These are phyloP conservation scores for Hippocampus mohnikei DNA, from an alignment of 2,113 vertebrate genomes.

Conservation along the genomic window DNA sequence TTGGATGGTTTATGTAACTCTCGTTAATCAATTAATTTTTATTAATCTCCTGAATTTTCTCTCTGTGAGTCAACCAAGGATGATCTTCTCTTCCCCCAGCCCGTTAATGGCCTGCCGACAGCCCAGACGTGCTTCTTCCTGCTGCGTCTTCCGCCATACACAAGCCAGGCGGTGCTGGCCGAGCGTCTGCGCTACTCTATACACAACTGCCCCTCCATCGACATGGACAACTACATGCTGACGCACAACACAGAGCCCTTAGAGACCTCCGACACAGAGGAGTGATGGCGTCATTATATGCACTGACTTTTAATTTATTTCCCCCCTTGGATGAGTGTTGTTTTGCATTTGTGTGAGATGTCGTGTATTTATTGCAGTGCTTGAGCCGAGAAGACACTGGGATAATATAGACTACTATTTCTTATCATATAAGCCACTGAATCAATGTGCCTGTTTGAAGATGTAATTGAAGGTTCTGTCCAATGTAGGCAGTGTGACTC, in stretches of 20 bases:
- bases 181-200: slow-evolving; percentile 80
- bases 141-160: slow-evolving; percentile 77
- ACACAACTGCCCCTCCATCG: slow-evolving; percentile 80
- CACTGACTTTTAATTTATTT: slow-evolving; percentile 67
- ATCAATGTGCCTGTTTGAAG: slow-evolving; percentile 61
- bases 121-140: slow-evolving; percentile 83
- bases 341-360: slow-evolving; percentile 51
- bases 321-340: slow-evolving; percentile 41
- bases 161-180: slow-evolving; percentile 72
- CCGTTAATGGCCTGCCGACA: slow-evolving; percentile 76
- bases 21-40: too few species aligned
- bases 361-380: slow-evolving; percentile 58
- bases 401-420: slow-evolving; percentile 35
- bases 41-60: background rate
- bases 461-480: slow-evolving; percentile 51
- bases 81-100: slow-evolving; percentile 45
- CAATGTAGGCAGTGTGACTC: slow-evolving; percentile 44
- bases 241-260: slow-evolving; percentile 75
- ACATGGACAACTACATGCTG: slow-evolving; percentile 84
- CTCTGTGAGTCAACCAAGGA: background rate
- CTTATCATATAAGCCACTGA: slow-evolving; percentile 47
- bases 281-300: slow-evolving; percentile 71
- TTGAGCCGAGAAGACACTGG: slow-evolving; percentile 45
- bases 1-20: too few species aligned
- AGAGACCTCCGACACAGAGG: slow-evolving; percentile 74